Evolutionary conservation across 2,797 vertebrate species (phyloP).

Genomic region (Corythornis leucogaster): DNA sequence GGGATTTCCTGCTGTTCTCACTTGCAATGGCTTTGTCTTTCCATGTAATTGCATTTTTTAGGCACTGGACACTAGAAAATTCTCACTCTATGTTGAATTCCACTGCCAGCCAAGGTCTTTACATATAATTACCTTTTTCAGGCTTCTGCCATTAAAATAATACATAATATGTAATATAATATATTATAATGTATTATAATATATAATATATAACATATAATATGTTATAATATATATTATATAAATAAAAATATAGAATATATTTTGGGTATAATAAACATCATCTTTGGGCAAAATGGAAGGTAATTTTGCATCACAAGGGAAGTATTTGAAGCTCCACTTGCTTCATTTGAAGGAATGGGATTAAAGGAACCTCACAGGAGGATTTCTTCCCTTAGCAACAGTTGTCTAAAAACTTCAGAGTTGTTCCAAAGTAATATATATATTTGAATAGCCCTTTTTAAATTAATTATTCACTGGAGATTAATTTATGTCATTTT

Average conservation of each 20-base stretch:
- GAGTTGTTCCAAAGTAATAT: neutral
- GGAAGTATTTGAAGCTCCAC: neutral
- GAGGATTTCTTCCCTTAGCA: neutral
- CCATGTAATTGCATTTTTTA: slow-evolving; percentile 4
- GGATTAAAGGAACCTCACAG: neutral
- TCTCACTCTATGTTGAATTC: slow-evolving; percentile 55
- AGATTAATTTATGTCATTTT: slow-evolving; percentile 33
- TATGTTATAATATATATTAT: too few relatives aligned
- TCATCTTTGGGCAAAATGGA: neutral
- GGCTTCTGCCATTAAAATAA: neutral
- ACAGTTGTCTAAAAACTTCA: neutral
- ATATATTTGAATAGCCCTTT: neutral
- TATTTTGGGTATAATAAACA: neutral
- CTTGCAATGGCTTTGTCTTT: neutral
- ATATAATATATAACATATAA: too few relatives aligned
- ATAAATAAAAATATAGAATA: too few relatives aligned
- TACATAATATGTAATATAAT: neutral
- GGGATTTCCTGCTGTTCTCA: neutral
- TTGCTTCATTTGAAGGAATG: neutral
- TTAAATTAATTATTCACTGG: slow-evolving; percentile 12
- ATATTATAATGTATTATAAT: too few relatives aligned
- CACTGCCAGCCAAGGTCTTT: slow-evolving; percentile 70
- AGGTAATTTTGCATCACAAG: neutral
- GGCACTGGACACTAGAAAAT: slow-evolving; percentile 70
- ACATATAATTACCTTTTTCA: neutral